These are phyloP conservation scores for Ctenicera cuprea DNA, from an alignment of 2,888 invertebrate genomes.

Conservation along the genomic window DNA sequence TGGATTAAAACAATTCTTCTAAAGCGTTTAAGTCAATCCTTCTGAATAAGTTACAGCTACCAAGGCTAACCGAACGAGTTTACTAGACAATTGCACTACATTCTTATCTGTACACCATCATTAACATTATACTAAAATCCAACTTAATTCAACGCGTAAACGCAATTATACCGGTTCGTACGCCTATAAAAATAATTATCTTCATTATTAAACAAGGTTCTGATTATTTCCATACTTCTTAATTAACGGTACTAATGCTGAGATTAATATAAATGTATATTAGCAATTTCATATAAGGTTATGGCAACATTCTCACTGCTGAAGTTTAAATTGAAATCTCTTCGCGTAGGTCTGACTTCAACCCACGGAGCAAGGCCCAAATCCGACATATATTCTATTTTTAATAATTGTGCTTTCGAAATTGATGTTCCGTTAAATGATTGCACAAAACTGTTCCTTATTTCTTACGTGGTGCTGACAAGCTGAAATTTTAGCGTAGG, in stretches of 20 bases:
- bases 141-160: neutral
- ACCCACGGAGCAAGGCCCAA: neutral
- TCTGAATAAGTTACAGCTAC: too few relatives aligned
- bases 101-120: too few relatives aligned
- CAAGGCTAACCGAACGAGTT: too few relatives aligned
- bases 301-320: constrained; percentile 6
- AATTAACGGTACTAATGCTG: constrained; percentile 21
- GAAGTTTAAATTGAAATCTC: constrained; percentile 24
- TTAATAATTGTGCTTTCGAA: constrained; percentile 4
- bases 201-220: constrained; percentile 7
- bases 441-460: neutral
- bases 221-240: neutral
- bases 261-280: constrained; percentile 19
- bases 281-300: constrained; percentile 14
- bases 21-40: too few relatives aligned
- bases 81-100: too few relatives aligned
- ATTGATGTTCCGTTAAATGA: constrained; percentile 21
- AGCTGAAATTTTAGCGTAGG: neutral
- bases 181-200: constrained; percentile 13
- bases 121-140: too few relatives aligned
- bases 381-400: constrained; percentile 13
- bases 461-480: neutral
- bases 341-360: constrained; percentile 10
- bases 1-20: too few relatives aligned
- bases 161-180: constrained; percentile 1